Percentiles rank a stretch among this genome's conserved stretches.
These are phyloP conservation scores for Rousettus madagascariensis DNA, from an alignment of 2,797 vertebrate species.

Conservation along the genomic window DNA sequence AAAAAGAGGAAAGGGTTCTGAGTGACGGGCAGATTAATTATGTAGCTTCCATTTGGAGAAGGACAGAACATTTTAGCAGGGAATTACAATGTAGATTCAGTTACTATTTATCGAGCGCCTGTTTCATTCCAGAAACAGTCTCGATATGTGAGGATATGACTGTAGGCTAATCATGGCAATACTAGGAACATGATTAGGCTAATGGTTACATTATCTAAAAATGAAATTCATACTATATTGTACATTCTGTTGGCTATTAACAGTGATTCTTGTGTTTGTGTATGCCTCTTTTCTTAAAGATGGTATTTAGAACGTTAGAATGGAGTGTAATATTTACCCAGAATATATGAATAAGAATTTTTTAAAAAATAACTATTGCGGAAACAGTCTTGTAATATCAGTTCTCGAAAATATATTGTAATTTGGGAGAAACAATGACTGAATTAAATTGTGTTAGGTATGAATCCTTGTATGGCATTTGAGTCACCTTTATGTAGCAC, in stretches of 20 bases:
- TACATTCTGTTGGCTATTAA: background rate
- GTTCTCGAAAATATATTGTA: background rate
- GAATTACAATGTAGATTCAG: background rate
- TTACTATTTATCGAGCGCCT: background rate
- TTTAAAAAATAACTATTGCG: background rate
- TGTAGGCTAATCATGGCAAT: background rate
- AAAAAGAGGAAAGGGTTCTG: background rate
- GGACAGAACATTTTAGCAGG: background rate
- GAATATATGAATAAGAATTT: background rate
- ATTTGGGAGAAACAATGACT: constrained; percentile 20
- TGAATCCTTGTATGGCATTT: background rate
- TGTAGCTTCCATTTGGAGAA: background rate
- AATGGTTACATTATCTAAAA: background rate
- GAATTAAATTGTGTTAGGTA: background rate
- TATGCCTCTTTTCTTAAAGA: background rate
- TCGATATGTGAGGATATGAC: background rate
- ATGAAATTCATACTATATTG: background rate
- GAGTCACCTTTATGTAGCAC: background rate
- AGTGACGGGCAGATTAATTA: background rate
- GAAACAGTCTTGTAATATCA: constrained; percentile 1
- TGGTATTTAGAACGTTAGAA: background rate
- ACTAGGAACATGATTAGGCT: background rate
- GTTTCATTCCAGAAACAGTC: background rate
- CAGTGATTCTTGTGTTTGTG: background rate
- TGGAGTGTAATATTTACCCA: background rate